Base-by-base conservation (phyloP, 2,888 invertebrate species). In the Coelinius sp. region DNA sequence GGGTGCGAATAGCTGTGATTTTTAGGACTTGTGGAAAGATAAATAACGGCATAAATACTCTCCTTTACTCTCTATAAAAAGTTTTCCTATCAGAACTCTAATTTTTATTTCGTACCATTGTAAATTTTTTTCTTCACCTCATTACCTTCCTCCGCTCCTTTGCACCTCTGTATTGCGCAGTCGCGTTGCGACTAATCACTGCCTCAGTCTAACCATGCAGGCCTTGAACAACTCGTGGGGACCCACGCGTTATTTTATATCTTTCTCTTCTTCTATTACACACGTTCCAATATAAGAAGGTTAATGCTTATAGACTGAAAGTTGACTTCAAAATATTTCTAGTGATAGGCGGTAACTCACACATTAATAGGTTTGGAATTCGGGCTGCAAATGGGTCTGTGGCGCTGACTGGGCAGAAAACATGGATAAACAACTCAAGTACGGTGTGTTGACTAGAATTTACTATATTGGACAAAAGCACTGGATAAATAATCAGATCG, bases 341-440 rank as follows among this genome's bases (percentile, higher is more conserved):
- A 31, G 64, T 35, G 38, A 67, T 72, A 62, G 49, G n/a, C n/a
- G n/a, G 52, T 62, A 64, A 71, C 41, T 25, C 41, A 65, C 52
- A 31, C 41, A 62, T 46, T 31, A 24, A 53, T 14, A 46, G 12
- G 22, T 22, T 31, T 31, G 25, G 14, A 4, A 38, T 22, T 41
- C 41, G 41, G n/a, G n/a, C n/a, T n/a, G n/a, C n/a, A n/a, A n/a
- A 41, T 25, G 5, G 31, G 70, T 66, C 56, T 53, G 59, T 74
- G 68, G 71, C 75, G 83, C 84, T 83, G 84, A 81, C 7, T 79
- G 82, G 81, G 80, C 81, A 83, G 84, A 31, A 35, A 84, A 86
- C 84, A 83, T 83, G 83, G 85, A 85, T 84, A 85, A 86, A 85
- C 85, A 86, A 85, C 82, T 83, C 82, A 81, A 82, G 76, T 84